These are phyloP conservation scores for Ceyx erithaca DNA, from an alignment of 2,797 vertebrate genomes.

Conservation along the genomic window DNA sequence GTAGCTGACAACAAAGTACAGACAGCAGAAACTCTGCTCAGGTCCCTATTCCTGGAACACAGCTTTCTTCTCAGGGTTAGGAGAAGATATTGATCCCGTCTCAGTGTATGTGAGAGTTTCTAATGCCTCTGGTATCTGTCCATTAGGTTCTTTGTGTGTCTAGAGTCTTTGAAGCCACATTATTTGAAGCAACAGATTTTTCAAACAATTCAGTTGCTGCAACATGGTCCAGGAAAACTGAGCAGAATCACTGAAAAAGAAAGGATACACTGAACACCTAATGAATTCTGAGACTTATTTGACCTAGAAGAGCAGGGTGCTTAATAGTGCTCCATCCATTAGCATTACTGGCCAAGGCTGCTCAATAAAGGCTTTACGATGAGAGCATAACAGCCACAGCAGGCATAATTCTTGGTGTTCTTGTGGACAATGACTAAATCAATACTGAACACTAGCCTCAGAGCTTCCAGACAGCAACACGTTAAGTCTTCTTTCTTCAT, in stretches of 20 bases:
- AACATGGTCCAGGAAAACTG: neutral
- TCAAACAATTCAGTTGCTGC: neutral
- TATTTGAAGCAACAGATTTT: neutral
- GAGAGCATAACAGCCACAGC: slow-evolving; percentile 17
- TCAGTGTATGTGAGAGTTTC: neutral
- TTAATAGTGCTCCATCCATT: neutral
- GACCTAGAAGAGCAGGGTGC: neutral
- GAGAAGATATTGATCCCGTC: neutral
- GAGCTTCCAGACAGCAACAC: neutral
- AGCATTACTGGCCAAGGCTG: slow-evolving; percentile 17
- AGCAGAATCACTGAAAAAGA: neutral
- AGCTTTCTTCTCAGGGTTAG: neutral
- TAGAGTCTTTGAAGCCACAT: neutral
- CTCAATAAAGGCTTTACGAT: slow-evolving; percentile 53
- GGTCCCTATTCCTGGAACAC: neutral
- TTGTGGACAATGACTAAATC: slow-evolving; percentile 64
- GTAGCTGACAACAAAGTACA: neutral
- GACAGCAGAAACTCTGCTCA: neutral
- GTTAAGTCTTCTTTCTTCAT: slow-evolving; percentile 40
- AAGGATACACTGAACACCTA: neutral
- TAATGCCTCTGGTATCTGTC: neutral
- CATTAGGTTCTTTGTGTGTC: neutral
- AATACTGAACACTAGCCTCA: slow-evolving; percentile 29
- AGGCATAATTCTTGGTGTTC: slow-evolving; percentile 42
- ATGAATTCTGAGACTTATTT: neutral